Evolutionary conservation across 2,797 vertebrate genomes (phyloP).

Genomic region (Crypturellus tataupa): DNA sequence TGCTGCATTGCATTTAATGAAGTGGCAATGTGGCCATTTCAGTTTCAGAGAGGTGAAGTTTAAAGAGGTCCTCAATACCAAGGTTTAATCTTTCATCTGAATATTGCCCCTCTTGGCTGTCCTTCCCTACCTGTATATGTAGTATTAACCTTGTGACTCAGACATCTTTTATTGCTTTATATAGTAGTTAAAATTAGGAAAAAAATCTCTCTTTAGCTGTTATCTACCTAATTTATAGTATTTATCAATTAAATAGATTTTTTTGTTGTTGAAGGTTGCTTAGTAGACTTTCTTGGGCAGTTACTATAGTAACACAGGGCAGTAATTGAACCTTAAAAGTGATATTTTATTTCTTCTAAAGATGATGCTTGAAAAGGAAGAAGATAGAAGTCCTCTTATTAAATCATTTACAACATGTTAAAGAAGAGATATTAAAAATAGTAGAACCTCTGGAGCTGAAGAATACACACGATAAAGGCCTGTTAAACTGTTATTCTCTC

Average conservation of each 20-base stretch:
- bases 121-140: background rate
- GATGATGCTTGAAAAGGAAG: background rate
- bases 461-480: background rate
- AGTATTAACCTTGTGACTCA: background rate
- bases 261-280: background rate
- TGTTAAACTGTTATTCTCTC: background rate
- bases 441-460: background rate
- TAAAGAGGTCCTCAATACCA: conserved; percentile 16
- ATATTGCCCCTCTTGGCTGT: background rate
- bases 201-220: too few species aligned
- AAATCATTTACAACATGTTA: conserved; percentile 11
- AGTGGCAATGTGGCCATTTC: conserved; percentile 9
- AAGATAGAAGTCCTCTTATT: background rate
- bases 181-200: background rate
- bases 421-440: background rate
- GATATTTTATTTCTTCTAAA: background rate
- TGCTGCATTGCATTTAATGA: conserved; percentile 12
- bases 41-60: conserved; percentile 1
- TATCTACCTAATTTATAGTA: conserved; percentile 23
- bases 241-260: conserved; percentile 4
- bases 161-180: background rate
- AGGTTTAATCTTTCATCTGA: conserved; percentile 8
- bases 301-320: conserved; percentile 49
- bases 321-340: conserved; percentile 39
- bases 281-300: background rate